Percentiles rank a stretch among this genome's conserved stretches.
Conservation (phyloP, 2,797 vertebrate species). For the Emys orbicularis region DNA sequence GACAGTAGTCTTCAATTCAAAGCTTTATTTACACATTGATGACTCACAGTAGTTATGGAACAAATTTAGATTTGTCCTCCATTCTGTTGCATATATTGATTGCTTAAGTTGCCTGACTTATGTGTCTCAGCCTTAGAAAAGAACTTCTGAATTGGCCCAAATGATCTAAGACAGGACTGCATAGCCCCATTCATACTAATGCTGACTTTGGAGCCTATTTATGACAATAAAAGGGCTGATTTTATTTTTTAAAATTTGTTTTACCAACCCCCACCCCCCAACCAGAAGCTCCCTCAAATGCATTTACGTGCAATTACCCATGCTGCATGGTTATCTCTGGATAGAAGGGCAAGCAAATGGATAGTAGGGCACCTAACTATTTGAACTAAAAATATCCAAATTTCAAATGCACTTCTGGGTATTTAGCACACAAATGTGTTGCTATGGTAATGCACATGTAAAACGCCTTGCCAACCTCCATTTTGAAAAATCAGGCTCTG, state of each 20-base stretch:
- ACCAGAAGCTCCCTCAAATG: neutral
- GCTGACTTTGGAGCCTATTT: neutral
- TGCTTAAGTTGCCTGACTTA: neutral
- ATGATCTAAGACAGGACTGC: neutral
- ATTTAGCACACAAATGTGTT: neutral
- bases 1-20: neutral
- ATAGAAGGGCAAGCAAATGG: neutral
- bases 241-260: neutral
- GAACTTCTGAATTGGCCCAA: conserved; percentile 16
- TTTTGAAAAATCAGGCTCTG: neutral
- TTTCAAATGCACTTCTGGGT: neutral
- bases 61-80: neutral
- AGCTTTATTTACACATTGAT: neutral
- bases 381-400: accelerated
- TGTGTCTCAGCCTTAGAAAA: neutral
- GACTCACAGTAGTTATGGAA: neutral
- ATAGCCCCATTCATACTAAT: neutral
- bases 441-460: neutral
- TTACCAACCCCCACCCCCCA: neutral
- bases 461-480: neutral
- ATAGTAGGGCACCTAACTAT: neutral
- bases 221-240: neutral
- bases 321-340: neutral
- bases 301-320: neutral
- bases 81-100: neutral